phyloP scores from a whole-genome alignment of 2,797 vertebrate genomes.

The Mormyrus proboscirostris region DNA sequence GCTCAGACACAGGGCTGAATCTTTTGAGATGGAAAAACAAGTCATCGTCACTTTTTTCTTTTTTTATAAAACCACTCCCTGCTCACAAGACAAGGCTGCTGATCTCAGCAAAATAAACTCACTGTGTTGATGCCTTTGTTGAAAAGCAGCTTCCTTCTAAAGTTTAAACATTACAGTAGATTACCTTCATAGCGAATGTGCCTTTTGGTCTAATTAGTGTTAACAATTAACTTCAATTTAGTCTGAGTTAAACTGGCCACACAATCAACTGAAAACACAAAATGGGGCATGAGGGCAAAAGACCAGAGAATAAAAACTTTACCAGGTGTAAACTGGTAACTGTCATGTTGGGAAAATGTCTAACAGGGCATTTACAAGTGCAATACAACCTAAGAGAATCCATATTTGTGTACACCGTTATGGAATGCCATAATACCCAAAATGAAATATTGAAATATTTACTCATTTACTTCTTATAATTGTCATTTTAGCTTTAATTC shows the following conservation, averaged over 20 bases:
- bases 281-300: background rate
- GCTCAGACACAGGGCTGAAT: background rate
- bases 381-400: background rate
- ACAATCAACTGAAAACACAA: background rate
- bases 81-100: background rate
- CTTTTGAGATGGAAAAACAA: background rate
- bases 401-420: background rate
- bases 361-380: background rate
- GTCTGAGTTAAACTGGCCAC: background rate
- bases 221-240: background rate
- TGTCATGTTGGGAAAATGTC: background rate
- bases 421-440: background rate
- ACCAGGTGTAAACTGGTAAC: background rate
- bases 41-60: background rate
- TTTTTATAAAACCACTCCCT: background rate
- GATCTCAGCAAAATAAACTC: conserved; percentile 3
- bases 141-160: background rate
- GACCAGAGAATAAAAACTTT: background rate
- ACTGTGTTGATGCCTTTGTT: background rate
- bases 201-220: background rate
- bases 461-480: background rate
- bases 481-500: background rate
- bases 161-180: background rate
- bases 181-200: background rate
- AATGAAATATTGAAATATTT: background rate